These are phyloP conservation scores for Colletes collaris DNA, from an alignment of 2,888 invertebrate species.

Conservation along the genomic window DNA sequence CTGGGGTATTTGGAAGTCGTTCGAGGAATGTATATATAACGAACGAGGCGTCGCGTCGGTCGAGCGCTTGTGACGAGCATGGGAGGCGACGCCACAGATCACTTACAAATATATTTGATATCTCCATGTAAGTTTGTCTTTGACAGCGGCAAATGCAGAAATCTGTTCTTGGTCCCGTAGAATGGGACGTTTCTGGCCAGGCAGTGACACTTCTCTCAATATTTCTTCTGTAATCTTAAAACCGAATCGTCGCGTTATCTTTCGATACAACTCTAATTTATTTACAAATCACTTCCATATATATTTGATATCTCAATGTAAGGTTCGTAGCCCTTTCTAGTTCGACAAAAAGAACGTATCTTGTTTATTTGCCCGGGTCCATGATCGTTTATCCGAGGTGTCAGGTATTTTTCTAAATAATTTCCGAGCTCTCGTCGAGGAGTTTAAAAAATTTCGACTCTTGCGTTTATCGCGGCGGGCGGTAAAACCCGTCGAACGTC, in stretches of 20 bases:
- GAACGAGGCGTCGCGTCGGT: too few relatives aligned
- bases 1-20: too few relatives aligned
- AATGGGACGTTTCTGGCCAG: constrained; percentile 18
- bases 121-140: neutral
- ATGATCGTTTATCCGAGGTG: too few relatives aligned
- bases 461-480: constrained; percentile 5
- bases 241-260: neutral
- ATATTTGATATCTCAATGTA: too few relatives aligned
- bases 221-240: neutral
- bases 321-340: too few relatives aligned
- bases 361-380: too few relatives aligned
- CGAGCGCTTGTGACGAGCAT: too few relatives aligned
- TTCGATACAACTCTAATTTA: neutral
- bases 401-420: neutral
- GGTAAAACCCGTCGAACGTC: constrained; percentile 26
- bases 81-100: too few relatives aligned
- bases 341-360: too few relatives aligned
- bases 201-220: constrained; percentile 11
- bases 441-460: constrained; percentile 16
- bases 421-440: neutral
- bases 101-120: too few relatives aligned
- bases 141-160: constrained; percentile 12
- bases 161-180: constrained; percentile 3
- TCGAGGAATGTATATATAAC: too few relatives aligned
- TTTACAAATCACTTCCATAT: neutral